These are phyloP conservation scores for Megaleporinus macrocephalus DNA, from an alignment of 2,113 vertebrate species.

Conservation along the genomic window DNA sequence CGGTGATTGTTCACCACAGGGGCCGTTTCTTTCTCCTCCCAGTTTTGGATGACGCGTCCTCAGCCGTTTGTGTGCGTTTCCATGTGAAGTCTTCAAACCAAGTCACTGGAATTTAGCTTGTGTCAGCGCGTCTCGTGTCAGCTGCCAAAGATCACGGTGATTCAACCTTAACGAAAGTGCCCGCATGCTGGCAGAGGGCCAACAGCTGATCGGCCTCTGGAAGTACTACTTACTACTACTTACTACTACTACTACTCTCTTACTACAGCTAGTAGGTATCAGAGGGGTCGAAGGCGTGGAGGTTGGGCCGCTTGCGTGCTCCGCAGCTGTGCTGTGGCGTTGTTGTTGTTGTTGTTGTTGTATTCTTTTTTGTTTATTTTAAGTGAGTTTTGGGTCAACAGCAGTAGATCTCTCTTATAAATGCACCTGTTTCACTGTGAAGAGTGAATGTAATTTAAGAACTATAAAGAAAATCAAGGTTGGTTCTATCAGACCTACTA, in stretches of 20 bases:
- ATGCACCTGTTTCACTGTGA: constrained; percentile 96
- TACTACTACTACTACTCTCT: constrained; percentile 83
- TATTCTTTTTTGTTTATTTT: no score
- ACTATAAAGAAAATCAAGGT: constrained; percentile 77
- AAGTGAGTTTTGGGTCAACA: constrained; percentile 75
- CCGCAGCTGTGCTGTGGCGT: constrained; percentile 93
- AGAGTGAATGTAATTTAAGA: constrained; percentile 89
- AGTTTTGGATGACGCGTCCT: background rate
- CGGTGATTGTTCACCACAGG: no score
- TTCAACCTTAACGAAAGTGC: constrained; percentile 81
- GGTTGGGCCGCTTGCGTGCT: constrained; percentile 82
- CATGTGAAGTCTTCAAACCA: constrained; percentile 76
- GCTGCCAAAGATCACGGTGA: constrained; percentile 91
- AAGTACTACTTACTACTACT: constrained; percentile 79
- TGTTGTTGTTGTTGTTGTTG: background rate
- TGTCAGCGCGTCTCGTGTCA: constrained; percentile 86
- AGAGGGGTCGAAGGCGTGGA: constrained; percentile 57
- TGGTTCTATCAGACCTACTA: constrained; percentile 89
- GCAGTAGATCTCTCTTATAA: constrained; percentile 84
- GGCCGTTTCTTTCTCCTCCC: no score
- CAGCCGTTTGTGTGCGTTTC: constrained; percentile 48
- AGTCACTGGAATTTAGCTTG: constrained; percentile 92
- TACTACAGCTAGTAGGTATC: constrained; percentile 39
- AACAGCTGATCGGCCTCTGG: constrained; percentile 65
- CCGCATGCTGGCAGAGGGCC: constrained; percentile 89